These are phyloP conservation scores for Dasysyrphus albostriatus DNA, from an alignment of 2,888 invertebrate genomes.

Conservation along the genomic window DNA sequence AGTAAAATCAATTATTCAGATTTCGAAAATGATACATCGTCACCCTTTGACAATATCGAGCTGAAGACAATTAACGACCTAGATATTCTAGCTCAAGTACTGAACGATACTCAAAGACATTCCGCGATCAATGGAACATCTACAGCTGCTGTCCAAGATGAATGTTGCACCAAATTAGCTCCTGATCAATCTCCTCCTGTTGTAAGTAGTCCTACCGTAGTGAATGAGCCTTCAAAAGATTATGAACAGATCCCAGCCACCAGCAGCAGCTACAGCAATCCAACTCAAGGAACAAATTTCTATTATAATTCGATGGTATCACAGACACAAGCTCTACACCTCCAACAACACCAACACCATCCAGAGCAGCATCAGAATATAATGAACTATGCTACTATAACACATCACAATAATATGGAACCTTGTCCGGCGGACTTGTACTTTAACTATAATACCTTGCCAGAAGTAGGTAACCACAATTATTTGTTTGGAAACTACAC, in stretches of 20 bases:
- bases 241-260: background rate
- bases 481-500: constrained; percentile 81
- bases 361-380: constrained; percentile 70
- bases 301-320: constrained; percentile 66
- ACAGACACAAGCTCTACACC: constrained; percentile 77
- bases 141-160: background rate
- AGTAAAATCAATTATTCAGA: constrained; percentile 87
- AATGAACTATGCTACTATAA: constrained; percentile 68
- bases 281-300: constrained; percentile 51
- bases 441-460: constrained; percentile 83
- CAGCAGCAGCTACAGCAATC: constrained; percentile 11
- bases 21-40: constrained; percentile 96
- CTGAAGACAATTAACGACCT: constrained; percentile 96
- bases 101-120: constrained; percentile 83
- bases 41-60: constrained; percentile 97
- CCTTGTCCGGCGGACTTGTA: constrained; percentile 83
- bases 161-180: constrained; percentile 23
- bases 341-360: constrained; percentile 36
- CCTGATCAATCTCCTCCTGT: constrained; percentile 27
- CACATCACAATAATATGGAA: constrained; percentile 68
- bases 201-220: constrained; percentile 43
- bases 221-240: constrained; percentile 11
- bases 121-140: constrained; percentile 62
- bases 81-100: constrained; percentile 93
- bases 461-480: constrained; percentile 82